Conservation (phyloP, 2,888 invertebrate genomes). For the Phragmatobia fuliginosa region DNA sequence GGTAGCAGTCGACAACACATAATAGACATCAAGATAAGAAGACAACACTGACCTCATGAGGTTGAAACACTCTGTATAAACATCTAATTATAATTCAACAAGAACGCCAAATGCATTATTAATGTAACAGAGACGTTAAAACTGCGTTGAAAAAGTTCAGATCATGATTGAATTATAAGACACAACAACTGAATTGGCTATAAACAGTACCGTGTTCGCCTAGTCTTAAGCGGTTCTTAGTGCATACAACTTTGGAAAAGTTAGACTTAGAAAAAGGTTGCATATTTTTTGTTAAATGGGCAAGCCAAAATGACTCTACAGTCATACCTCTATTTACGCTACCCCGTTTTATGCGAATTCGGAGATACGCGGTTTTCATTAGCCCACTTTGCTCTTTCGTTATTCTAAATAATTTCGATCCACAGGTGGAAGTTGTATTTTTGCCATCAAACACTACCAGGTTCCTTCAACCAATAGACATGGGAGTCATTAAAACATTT, state of each 20-base stretch:
- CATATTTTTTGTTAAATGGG: too few relatives aligned
- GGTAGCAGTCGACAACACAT: constrained; percentile 4
- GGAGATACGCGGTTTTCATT: too few relatives aligned
- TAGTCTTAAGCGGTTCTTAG: neutral
- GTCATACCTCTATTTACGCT: too few relatives aligned
- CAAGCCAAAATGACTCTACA: too few relatives aligned
- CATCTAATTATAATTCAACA: constrained; percentile 51
- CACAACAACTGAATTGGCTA: neutral
- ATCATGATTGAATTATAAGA: neutral
- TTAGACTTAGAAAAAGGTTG: neutral
- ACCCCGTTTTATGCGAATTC: too few relatives aligned
- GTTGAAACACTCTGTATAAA: constrained; percentile 52
- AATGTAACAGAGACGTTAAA: constrained; percentile 40
- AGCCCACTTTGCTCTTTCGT: too few relatives aligned
- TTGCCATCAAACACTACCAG: too few relatives aligned
- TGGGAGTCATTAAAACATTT: too few relatives aligned
- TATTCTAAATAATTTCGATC: too few relatives aligned
- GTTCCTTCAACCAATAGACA: too few relatives aligned
- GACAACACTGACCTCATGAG: constrained; percentile 62
- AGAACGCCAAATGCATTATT: constrained; percentile 36
- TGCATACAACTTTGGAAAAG: neutral
- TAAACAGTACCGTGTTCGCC: neutral
- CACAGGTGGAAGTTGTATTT: too few relatives aligned
- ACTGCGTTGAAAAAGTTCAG: neutral
- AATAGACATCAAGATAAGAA: constrained; percentile 25